phyloP scores from a whole-genome alignment of 2,888 invertebrate species.

The Dioctria rufipes region DNA sequence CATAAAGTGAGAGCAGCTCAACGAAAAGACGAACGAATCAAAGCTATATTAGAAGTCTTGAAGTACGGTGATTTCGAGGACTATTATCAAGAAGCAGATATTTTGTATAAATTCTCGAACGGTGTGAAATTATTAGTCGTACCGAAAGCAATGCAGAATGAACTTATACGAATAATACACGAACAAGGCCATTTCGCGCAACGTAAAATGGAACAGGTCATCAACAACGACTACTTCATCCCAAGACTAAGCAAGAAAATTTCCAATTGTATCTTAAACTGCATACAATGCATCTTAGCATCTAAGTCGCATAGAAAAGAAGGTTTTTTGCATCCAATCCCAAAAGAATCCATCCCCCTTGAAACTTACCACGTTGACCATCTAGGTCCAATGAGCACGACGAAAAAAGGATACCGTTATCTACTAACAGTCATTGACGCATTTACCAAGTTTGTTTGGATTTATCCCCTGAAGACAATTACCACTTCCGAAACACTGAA shows the following conservation, averaged over 20 bases:
- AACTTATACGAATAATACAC: neutral
- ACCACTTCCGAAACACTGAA: conserved; percentile 32
- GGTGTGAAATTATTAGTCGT: neutral
- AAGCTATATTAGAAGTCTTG: neutral
- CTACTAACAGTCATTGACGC: conserved; percentile 64
- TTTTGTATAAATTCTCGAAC: neutral
- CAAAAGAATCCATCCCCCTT: conserved; percentile 61
- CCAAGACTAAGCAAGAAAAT: no score
- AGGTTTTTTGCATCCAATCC: conserved; percentile 61
- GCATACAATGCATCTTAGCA: conserved; percentile 26
- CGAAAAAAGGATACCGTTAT: conserved; percentile 62
- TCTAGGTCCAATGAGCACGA: conserved; percentile 63
- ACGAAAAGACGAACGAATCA: neutral
- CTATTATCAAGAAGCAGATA: neutral
- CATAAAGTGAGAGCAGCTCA: conserved; percentile 56
- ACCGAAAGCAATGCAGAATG: neutral
- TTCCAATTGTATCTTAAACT: neutral
- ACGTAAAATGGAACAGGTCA: no score
- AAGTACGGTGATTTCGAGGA: no score
- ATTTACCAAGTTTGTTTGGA: conserved; percentile 60
- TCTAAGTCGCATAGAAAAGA: conserved; percentile 63
- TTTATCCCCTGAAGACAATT: conserved; percentile 39
- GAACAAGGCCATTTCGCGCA: neutral
- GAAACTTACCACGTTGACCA: conserved; percentile 65
- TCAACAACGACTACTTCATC: no score